Base-by-base conservation (phyloP, 92 coral and sea anemone species). In the Parazoanthus atlanticus region DNA sequence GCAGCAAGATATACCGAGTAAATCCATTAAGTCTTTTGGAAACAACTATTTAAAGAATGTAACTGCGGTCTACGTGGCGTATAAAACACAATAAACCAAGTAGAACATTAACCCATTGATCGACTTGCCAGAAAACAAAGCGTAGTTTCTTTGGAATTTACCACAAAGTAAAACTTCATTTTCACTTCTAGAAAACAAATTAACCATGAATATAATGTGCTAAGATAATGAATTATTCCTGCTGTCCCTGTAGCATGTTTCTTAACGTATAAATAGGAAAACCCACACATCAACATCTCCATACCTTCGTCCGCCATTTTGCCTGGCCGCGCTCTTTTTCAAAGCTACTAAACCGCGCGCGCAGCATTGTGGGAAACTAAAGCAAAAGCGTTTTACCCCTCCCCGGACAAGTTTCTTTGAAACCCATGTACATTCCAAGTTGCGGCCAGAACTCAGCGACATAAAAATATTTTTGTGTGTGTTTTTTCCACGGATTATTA, bases 261-360 rank as follows among this genome's bases (percentile, higher is more conserved):
- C 25, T 28, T 12, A 28, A 46, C 66, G 5, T 29, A 29, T 41
- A 46, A 43, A 84, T 28, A 69, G 9, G 41, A 84, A 66, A 84
- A 67, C 25, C 86, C 6, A 82, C 10, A 66, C 33, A 82, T 38
- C 46, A 67, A 84, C 78, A 43, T 67, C 28, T 38, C 79, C 74
- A 30, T 89, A 94, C 98, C 98, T 92, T 94, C 98, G 78, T 94
- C 98, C 98, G 98, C 98, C 98, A 94, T 94, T 78, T 93, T 94
- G 49, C 90, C 72, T 83, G 64, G 93, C 92, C 98, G 98, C 98
- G 98, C 98, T 94, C 98, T 94, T 94, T 94, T 94, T 94, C 98
- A 94, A 94, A 94, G 98, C 67, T 33, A 41, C 76, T 91, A 36
- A 34, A 32, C 65, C 41, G 16, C 38, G 61, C 92, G 84, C 81